These are phyloP conservation scores for Ceratosolen solmsi DNA, from an alignment of 1,140 invertebrate genomes.

Conservation along the genomic window DNA sequence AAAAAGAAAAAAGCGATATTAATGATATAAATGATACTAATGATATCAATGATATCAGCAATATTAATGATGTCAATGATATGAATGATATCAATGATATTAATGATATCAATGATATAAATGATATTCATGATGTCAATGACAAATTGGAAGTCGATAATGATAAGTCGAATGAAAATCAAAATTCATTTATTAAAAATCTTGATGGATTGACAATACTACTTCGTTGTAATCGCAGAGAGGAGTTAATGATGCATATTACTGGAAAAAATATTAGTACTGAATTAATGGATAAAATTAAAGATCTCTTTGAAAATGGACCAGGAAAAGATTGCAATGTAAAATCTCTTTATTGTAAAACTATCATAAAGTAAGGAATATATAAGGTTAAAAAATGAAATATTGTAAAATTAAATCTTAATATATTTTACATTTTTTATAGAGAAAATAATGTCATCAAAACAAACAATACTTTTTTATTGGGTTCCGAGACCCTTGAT, in stretches of 20 bases:
- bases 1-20: background rate
- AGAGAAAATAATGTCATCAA: constrained; percentile 60
- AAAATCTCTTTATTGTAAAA: constrained; percentile 71
- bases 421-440: constrained; percentile 50
- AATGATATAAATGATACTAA: background rate
- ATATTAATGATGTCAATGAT: background rate
- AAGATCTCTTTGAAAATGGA: constrained; percentile 64
- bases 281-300: constrained; percentile 65
- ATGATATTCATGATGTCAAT: background rate
- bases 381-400: constrained; percentile 16
- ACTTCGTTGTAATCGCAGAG: constrained; percentile 67
- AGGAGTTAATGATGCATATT: constrained; percentile 70
- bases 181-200: constrained; percentile 53
- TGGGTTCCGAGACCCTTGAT: constrained; percentile 69
- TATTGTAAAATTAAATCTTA: too few species aligned
- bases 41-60: background rate
- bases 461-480: constrained; percentile 67
- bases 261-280: constrained; percentile 67
- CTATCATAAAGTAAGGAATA: constrained; percentile 64
- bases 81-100: background rate
- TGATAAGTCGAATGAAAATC: constrained; percentile 51
- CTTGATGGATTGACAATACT: constrained; percentile 67
- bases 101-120: background rate
- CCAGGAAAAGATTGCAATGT: constrained; percentile 69
- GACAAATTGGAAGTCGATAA: constrained; percentile 50